Evolutionary conservation across 2,797 vertebrate species (phyloP).

Genomic region (Mionectes olivaceus): DNA sequence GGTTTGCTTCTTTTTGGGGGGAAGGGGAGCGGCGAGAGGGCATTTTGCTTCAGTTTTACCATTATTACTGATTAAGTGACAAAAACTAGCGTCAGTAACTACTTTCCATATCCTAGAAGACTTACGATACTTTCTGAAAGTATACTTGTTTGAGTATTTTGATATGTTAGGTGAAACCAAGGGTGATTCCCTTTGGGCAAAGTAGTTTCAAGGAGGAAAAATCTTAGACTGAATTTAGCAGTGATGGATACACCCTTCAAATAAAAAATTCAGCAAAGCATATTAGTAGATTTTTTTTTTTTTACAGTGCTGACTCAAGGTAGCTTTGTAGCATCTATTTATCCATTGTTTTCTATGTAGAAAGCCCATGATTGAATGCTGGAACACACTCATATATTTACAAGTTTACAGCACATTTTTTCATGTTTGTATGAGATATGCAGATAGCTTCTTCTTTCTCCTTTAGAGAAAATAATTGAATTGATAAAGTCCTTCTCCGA

Average conservation of each 20-base stretch:
- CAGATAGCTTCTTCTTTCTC: neutral
- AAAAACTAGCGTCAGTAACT: neutral
- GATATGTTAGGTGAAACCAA: neutral
- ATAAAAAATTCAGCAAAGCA: constrained; percentile 61
- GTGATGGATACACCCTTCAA: constrained; percentile 65
- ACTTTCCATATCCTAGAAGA: neutral
- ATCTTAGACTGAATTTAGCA: neutral
- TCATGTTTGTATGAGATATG: neutral
- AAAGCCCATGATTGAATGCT: neutral
- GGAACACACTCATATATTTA: neutral
- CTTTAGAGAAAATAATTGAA: neutral
- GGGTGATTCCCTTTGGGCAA: neutral
- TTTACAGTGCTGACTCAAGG: neutral
- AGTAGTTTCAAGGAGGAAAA: neutral
- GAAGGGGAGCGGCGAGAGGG: rapidly evolving
- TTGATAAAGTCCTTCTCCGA: neutral
- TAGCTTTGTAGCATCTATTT: neutral
- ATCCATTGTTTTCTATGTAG: neutral
- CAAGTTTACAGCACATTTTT: neutral
- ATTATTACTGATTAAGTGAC: neutral
- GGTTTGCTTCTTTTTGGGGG: too few species aligned
- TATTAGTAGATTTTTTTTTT: neutral
- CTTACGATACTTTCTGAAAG: constrained; percentile 6
- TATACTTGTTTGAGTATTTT: neutral
- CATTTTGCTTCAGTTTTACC: neutral